phyloP scores from a whole-genome alignment of 2,113 vertebrate species.

The Apteryx mantelli region DNA sequence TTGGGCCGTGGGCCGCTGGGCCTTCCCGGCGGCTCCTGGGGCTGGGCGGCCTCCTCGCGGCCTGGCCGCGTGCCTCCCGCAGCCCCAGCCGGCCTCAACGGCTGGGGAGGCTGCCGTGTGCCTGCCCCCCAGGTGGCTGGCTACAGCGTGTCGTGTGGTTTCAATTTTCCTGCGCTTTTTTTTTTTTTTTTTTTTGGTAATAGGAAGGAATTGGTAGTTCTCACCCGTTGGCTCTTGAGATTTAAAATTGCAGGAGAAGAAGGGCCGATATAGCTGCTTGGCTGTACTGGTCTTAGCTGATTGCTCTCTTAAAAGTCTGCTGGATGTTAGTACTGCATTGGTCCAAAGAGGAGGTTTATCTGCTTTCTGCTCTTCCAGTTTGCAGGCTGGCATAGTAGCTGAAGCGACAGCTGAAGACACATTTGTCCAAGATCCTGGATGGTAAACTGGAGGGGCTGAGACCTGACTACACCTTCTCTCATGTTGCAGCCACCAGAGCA shows the following conservation, averaged over 20 bases:
- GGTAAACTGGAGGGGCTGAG: fast-evolving
- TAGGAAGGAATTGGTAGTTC: not conserved
- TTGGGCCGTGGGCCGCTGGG: not conserved
- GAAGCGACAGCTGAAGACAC: fast-evolving
- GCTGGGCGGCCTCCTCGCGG: no score
- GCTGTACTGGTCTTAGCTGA: not conserved
- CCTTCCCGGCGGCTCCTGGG: no score
- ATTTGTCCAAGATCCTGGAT: fast-evolving
- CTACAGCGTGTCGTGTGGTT: no score
- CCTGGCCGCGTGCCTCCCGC: no score
- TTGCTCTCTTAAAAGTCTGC: fast-evolving
- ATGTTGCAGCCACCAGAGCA: no score
- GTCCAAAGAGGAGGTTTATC: not conserved
- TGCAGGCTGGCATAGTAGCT: fast-evolving
- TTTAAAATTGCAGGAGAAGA: not conserved
- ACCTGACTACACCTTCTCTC: fast-evolving
- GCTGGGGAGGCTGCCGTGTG: no score
- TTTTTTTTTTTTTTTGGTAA: no score
- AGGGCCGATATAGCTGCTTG: not conserved
- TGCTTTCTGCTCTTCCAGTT: fast-evolving
- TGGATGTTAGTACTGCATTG: fast-evolving
- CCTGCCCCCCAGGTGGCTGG: no score
- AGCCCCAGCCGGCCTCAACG: no score
- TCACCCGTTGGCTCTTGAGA: not conserved
- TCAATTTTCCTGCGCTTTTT: no score